Evolutionary conservation across 2,888 invertebrate genomes (phyloP).

Genomic region (Andricus quercusramuli): DNA sequence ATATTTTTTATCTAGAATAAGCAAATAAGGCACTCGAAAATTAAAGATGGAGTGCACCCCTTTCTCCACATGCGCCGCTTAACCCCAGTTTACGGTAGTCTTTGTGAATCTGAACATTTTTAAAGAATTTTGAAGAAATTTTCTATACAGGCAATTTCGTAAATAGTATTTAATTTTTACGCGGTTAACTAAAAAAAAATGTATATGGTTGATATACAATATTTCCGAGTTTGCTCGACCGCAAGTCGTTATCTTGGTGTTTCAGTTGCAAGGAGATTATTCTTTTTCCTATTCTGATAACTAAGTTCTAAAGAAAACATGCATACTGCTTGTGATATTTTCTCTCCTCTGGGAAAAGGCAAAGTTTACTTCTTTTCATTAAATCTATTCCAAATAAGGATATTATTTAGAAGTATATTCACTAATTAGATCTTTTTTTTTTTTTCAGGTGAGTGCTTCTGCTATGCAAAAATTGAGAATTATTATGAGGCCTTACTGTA

Average conservation of each 20-base stretch:
- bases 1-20: no score
- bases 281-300: not conserved
- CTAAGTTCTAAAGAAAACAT: not conserved
- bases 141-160: no score
- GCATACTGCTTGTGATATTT: not conserved
- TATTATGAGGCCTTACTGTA: no score
- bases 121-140: no score
- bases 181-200: not conserved
- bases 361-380: not conserved
- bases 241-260: not conserved
- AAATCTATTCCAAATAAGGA: not conserved
- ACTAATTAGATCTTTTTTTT: not conserved
- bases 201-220: not conserved
- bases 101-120: no score
- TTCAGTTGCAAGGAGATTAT: slow-evolving; percentile 6
- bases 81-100: no score
- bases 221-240: not conserved
- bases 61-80: no score
- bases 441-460: slow-evolving; percentile 16
- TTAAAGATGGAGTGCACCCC: no score
- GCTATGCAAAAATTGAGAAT: no score
- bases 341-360: not conserved
- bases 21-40: no score
- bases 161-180: not conserved
- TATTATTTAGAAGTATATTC: no score